Conservation (phyloP, 2,113 vertebrate genomes). For the Prolemur simus region DNA sequence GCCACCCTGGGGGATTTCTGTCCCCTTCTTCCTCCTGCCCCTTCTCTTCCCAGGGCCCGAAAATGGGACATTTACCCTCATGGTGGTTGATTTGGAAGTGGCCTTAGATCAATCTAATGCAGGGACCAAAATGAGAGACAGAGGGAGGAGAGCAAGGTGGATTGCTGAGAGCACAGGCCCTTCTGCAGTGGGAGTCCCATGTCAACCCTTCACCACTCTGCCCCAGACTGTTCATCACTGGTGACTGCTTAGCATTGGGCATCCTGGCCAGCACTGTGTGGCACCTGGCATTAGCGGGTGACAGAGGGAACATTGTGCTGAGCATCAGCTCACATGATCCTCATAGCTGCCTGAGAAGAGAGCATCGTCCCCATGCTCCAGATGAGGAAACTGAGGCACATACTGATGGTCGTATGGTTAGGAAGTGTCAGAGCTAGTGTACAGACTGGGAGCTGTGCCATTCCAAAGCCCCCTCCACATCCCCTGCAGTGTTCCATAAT, state of each 20-base stretch:
- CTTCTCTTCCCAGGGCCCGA: background rate
- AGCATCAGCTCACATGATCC: background rate
- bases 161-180: background rate
- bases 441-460: background rate
- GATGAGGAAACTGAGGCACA: background rate
- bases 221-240: background rate
- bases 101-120: background rate
- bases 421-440: background rate
- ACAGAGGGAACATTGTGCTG: background rate
- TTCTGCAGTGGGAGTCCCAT: background rate
- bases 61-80: background rate
- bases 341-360: background rate
- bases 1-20: background rate
- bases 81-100: background rate
- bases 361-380: background rate
- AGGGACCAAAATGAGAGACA: background rate
- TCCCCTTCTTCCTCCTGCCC: background rate
- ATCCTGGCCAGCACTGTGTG: fast-evolving
- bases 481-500: background rate
- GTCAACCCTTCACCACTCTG: no score
- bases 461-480: background rate
- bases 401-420: background rate
- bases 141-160: background rate
- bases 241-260: background rate
- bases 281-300: background rate